A percentile compares a stretch with the other conserved stretches of the same genome.
phyloP scores from a whole-genome alignment of 2,888 invertebrate genomes.

The Epinotia nisella region DNA sequence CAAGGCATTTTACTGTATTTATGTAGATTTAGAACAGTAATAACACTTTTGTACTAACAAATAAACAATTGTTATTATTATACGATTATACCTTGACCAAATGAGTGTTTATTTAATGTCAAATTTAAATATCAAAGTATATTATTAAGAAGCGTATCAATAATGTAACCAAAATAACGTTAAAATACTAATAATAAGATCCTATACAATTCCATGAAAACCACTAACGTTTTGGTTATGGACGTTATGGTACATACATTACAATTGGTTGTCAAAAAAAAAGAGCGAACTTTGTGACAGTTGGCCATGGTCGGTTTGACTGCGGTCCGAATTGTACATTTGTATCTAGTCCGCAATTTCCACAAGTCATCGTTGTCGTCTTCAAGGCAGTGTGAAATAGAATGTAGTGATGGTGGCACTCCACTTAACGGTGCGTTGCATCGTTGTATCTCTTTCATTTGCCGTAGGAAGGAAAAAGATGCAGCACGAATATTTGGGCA shows the following conservation, averaged over 20 bases:
- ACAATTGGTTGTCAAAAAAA: neutral
- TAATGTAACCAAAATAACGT: neutral
- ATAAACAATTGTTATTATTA: neutral
- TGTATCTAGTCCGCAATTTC: no score
- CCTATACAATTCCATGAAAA: neutral
- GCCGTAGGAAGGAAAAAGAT: no score
- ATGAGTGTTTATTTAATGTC: neutral
- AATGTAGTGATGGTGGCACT: no score
- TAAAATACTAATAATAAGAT: neutral
- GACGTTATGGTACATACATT: no score
- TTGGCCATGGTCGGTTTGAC: neutral
- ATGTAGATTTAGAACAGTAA: neutral
- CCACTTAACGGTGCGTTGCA: no score
- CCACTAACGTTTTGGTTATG: neutral
- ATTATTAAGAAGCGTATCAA: neutral
- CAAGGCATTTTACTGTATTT: neutral
- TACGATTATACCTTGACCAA: neutral
- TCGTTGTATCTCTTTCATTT: no score
- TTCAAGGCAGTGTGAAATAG: no score
- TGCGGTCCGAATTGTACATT: neutral
- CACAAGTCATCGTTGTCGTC: no score
- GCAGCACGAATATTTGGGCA: no score
- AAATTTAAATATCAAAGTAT: neutral
- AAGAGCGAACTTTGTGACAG: neutral
- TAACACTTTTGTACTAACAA: neutral